Evolutionary conservation across 2,888 invertebrate genomes (phyloP), one percentile per base, ranked within the genome.

Genomic region (Mamestra brassicae): DNA sequence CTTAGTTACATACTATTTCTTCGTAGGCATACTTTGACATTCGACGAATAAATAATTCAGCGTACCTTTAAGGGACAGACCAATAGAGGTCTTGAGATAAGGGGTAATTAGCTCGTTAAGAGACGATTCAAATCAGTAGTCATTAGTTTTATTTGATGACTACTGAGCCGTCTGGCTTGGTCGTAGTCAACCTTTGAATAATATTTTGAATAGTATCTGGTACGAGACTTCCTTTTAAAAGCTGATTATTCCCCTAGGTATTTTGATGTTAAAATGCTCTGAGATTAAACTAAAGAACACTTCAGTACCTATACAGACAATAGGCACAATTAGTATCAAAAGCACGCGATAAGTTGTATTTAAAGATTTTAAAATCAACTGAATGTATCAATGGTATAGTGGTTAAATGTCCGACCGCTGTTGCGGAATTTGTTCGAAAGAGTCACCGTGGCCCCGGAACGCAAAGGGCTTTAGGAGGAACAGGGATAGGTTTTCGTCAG

Each of bases 81-180:
- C n/a, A 60, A 57, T 11, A 17, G 15, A 58, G 66, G 61, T 58
- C 45, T 73, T 52, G 10, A 36, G 65, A 78, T 63, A 79, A 67
- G 57, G n/a, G 38, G 38, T 80, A 78, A 54, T 66, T 80, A 34
- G 52, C 62, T 71, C 50, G 6, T 38, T 26, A 60, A 55, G 54
- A 62, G 26, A 34, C 36, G 26, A 26, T 26, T 55, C 8, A 62
- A 62, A 62, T 69, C 36, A 38, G 38, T 52, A 63, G 63, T 65
- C n/a, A 57, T 77, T 65, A 36, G 61, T 71, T 78, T 71, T 45
- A 65, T 71, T 45, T 6, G 50, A 36, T 78, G 65, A 55, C 36
- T 61, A 65, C 42, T 65, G 36, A 71, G 42, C 36, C 26, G 15
- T 26, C 15, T 57, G 50, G 1, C 10, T 15, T 34, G 34, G 8